Evolutionary conservation across 2,888 invertebrate genomes (phyloP), one percentile per base, ranked within the genome.

Genomic region (Apamea epomidion): DNA sequence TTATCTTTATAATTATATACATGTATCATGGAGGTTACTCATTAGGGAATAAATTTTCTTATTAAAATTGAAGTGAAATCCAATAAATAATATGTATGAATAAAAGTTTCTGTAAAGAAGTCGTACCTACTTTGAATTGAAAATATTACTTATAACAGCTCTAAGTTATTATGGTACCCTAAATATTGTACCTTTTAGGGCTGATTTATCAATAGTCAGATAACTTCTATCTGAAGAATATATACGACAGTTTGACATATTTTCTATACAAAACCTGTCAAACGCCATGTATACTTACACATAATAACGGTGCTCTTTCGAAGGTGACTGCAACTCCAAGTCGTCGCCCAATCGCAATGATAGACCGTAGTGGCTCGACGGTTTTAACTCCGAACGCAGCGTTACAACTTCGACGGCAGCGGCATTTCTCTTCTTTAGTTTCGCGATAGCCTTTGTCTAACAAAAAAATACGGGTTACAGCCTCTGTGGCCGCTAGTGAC

Each of bases 61-160:
- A 48, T 48, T 73, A 4, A n/a, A 45, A n/a, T 78, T 76, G 12
- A 60, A 37, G 16, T 80, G 10, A 60, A 45, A 51, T 48, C 10
- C 2, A 74, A 29, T 74, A 65, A 76, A 42, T 67, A 29, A 76
- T 18, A 72, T 45, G 42, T n/a, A 54, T 12, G 2, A 80, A 80
- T 48, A 76, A 12, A 67, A 58, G 32, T 68, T 68, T 69, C 3
- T 42, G 37, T 78, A 45, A 32, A 48, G 37, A 29, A n/a, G 25
- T 62, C 18, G 29, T 29, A 21, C 25, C 29, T 2, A 21, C 25
- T 37, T 2, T 48, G 8, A 65, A 37, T 58, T 65, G 5, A 45
- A 64, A 45, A 74, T 54, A 81, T 45, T 37, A 54, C 42, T 7
- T n/a, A 81, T 21, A 51, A 21, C 51, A 72, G 32, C 18, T 71